phyloP scores from a whole-genome alignment of 2,797 vertebrate genomes.

The Eulemur mongoz region DNA sequence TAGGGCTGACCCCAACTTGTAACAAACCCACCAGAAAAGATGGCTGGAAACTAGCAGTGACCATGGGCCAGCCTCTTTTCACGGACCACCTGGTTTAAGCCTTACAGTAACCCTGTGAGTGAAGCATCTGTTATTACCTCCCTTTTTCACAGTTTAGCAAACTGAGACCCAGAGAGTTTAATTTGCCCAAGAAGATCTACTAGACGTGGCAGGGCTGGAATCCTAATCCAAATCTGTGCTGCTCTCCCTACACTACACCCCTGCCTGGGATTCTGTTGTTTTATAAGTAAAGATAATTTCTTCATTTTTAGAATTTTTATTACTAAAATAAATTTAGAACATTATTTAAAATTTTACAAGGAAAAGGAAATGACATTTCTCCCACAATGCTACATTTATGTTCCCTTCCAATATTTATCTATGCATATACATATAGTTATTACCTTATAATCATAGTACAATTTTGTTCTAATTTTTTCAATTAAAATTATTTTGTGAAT shows the following conservation, averaged over 20 bases:
- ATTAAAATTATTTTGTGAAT: slow-evolving; percentile 25
- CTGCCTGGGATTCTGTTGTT: not conserved
- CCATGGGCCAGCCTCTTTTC: not conserved
- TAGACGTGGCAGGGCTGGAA: not conserved
- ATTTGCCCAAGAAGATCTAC: not conserved
- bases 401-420: not conserved
- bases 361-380: not conserved
- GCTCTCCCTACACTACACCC: not conserved
- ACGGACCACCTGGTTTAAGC: not conserved
- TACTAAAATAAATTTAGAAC: not conserved
- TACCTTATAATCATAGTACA: not conserved
- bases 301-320: slow-evolving; percentile 3
- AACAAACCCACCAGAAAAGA: not conserved
- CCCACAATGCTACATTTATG: not conserved
- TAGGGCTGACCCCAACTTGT: not conserved
- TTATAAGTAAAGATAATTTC: not conserved
- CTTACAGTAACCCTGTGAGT: not conserved
- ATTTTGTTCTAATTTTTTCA: slow-evolving; percentile 30
- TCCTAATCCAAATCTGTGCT: not conserved
- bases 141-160: not conserved
- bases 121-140: not conserved
- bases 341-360: not conserved
- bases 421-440: not conserved
- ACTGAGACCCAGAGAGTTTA: not conserved
- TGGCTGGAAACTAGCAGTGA: not conserved